Percentiles rank a stretch among this genome's conserved stretches.
phyloP scores from a whole-genome alignment of 2,888 invertebrate species.

The Himalopsyche japonica region DNA sequence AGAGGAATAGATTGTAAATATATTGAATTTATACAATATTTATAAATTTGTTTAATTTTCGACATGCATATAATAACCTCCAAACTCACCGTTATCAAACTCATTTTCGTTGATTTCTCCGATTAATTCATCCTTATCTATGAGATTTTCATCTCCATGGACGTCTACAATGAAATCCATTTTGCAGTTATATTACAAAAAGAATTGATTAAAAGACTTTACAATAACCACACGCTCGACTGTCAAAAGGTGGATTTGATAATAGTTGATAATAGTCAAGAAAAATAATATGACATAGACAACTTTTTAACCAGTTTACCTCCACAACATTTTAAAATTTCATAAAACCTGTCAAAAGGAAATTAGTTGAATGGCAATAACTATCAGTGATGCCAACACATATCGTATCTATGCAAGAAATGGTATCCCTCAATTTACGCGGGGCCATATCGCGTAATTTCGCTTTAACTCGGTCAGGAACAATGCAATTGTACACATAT shows the following conservation, averaged over 20 bases:
- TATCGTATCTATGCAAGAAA: not conserved
- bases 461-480: too few species aligned
- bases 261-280: too few species aligned
- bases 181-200: not conserved
- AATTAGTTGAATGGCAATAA: too few species aligned
- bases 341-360: too few species aligned
- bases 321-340: too few species aligned
- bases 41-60: too few species aligned
- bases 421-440: too few species aligned
- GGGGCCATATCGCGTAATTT: too few species aligned
- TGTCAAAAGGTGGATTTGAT: not conserved
- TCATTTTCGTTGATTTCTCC: constrained; percentile 44
- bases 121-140: constrained; percentile 46
- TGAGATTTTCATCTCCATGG: constrained; percentile 54
- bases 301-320: too few species aligned
- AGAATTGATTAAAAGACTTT: not conserved
- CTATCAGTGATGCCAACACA: not conserved
- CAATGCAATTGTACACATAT: too few species aligned
- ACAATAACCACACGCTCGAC: not conserved
- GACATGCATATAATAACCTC: too few species aligned
- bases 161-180: constrained; percentile 67
- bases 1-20: not conserved
- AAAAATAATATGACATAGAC: too few species aligned
- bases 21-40: not conserved
- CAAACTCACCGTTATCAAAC: constrained; percentile 37